Evolutionary conservation across 2,797 vertebrate genomes (phyloP).

Genomic region (Gallirallus australis): DNA sequence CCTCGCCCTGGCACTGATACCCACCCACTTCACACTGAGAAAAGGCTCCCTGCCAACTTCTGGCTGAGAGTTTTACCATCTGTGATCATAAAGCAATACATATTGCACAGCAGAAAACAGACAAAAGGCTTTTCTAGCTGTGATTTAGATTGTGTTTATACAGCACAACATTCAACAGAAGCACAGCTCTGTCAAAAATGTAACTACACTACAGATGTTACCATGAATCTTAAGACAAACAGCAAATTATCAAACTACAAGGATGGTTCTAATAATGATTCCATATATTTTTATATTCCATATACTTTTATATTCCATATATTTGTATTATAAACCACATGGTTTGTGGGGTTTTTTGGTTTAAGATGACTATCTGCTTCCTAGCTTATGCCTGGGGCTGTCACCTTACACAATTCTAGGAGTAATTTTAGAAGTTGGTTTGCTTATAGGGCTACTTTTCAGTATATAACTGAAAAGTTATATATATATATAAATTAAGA

Average conservation of each 20-base stretch:
- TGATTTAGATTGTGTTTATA: background rate
- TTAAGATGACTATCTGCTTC: background rate
- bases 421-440: background rate
- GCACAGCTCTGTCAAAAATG: background rate
- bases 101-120: background rate
- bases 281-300: background rate
- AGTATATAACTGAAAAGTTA: too few species aligned
- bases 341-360: background rate
- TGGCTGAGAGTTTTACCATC: too few species aligned
- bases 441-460: background rate
- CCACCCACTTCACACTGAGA: background rate
- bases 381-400: background rate
- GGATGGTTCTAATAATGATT: background rate
- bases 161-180: background rate
- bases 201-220: background rate
- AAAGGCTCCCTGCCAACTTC: background rate
- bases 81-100: too few species aligned
- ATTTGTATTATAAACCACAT: background rate
- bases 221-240: background rate
- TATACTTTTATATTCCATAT: background rate
- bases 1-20: background rate
- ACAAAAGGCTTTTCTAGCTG: background rate
- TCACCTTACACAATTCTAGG: background rate
- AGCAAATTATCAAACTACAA: background rate
- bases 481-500: background rate